Evolutionary conservation across 1,140 invertebrate species (phyloP).

Genomic region (Hyposmocoma kahamanoa): DNA sequence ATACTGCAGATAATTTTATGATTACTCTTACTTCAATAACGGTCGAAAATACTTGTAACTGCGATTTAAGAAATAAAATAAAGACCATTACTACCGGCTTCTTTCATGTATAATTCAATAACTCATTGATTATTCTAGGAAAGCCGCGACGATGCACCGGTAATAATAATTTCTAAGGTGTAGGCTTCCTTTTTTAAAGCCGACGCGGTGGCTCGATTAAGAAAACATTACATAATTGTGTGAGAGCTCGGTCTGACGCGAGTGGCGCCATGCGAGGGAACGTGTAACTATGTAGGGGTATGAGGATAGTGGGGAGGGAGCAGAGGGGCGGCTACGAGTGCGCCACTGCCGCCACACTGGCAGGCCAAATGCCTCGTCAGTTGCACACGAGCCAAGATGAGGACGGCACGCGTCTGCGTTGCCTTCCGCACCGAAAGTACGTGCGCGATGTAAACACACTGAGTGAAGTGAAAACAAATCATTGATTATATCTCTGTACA

Average conservation of each 20-base stretch:
- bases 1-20: not conserved
- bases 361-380: constrained; percentile 43
- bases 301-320: constrained; percentile 40
- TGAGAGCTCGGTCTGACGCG: constrained; percentile 51
- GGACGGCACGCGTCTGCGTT: constrained; percentile 47
- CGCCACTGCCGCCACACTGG: constrained; percentile 54
- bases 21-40: not conserved
- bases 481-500: constrained; percentile 27
- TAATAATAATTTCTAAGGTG: constrained; percentile 25
- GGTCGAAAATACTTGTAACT: not conserved
- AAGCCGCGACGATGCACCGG: constrained; percentile 2
- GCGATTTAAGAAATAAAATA: not conserved
- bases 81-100: not conserved
- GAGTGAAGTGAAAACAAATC: constrained; percentile 40
- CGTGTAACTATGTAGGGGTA: constrained; percentile 63
- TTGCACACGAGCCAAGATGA: constrained; percentile 54
- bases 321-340: constrained; percentile 46
- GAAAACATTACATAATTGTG: constrained; percentile 72
- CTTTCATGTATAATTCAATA: not conserved
- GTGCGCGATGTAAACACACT: constrained; percentile 59
- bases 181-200: constrained; percentile 34
- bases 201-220: constrained; percentile 57
- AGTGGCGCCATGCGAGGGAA: constrained; percentile 61
- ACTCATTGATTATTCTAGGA: not conserved
- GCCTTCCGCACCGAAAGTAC: constrained; percentile 39